Evolutionary conservation across 1,140 invertebrate genomes (phyloP), one percentile per base, ranked within the genome.

Genomic region (Thalassaphorura encarpata): DNA sequence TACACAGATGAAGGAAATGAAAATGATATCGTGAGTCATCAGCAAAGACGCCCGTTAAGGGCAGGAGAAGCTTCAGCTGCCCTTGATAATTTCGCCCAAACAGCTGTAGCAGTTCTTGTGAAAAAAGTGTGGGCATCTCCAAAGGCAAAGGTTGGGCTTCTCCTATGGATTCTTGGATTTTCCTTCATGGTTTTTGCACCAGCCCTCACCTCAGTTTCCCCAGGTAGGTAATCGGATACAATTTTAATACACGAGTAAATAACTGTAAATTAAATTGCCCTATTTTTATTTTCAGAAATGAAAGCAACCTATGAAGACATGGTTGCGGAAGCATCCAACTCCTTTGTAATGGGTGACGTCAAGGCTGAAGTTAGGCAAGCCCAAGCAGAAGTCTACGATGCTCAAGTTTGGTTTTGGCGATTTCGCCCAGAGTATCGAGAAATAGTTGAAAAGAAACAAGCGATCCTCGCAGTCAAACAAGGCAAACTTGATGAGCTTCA

Each of bases 381-480:
- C 19, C 1, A 49, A 42, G 27, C 15, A 1, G 45, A 16, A 2
- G 8, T 56, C 16, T 56, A 56, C 54, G 29, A 47, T 19, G 3
- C 45, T 2, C 27, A 56, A 56, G 43, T 49, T 13, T 56, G 54
- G 54, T 56, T 56, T 26, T 56, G 54, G 54, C 27, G 54, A 16
- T 56, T 36, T 8, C 28, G 45, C 5, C 13, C 13, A 4, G n/a
- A n/a, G 13, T 4, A 24, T 49, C 28, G 46, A 24, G 33, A 2
- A 16, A 49, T 48, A 6, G 54, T 56, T 1, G 2, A 48, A 5
- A 19, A 48, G 24, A 33, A 40, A 2, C 43, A 48, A 31, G 45
- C 19, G 26, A 23, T 48, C 1, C 43, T 56, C 1, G 23, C 6
- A 1, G n/a, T 21, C 18, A 56, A 48, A 26, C 54, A 56, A 40